Base-by-base conservation (phyloP, 2,888 invertebrate species). In the Halictus quadricinctus region DNA sequence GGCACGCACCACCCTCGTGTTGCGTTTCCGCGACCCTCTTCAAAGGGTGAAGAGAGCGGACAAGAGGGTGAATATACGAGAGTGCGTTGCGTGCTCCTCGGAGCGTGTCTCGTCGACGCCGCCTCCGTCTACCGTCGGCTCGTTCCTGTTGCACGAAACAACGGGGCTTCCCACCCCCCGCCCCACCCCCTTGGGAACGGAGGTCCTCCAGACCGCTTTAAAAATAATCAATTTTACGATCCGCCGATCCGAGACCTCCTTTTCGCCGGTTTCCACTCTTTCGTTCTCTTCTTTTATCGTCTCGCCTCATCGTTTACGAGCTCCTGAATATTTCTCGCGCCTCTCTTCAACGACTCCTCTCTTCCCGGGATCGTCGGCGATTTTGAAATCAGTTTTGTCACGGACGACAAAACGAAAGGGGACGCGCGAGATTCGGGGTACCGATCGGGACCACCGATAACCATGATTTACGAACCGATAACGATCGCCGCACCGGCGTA, bases 1-100 rank as follows among this genome's bases (percentile, higher is more conserved):
- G 64, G 29, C 76, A 73, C 69, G 76, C 79, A 43, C 70, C 81
- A 83, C 86, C 81, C 84, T 88, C 72, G 54, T 50, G 85, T 87
- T 86, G 85, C 90, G 80, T 86, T 88, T 87, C 79, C 79, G 83
- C 89, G 85, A 89, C 89, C 88, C 90, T 87, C 85, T 88, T 82
- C 48, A 88, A 88, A 85, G 85, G 83, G 75, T 78, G 85, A 84
- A 83, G 83, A 85, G 86, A 76, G 58, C 78, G 77, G 76, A 75
- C 73, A 76, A 85, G 81, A 78, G 86, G 83, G 88, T 87, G 88
- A 85, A 86, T 83, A 84, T 75, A 81, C 79, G 86, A 84, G 80
- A 81, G 80, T 73, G 83, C 79, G 78, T 69, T 79, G 79, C 80
- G 81, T 81, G 79, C 72, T 81, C 36, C 74, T 72, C 72, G 66